Base-by-base conservation (phyloP, 2,797 vertebrate species). In the Anguilla marmorata region DNA sequence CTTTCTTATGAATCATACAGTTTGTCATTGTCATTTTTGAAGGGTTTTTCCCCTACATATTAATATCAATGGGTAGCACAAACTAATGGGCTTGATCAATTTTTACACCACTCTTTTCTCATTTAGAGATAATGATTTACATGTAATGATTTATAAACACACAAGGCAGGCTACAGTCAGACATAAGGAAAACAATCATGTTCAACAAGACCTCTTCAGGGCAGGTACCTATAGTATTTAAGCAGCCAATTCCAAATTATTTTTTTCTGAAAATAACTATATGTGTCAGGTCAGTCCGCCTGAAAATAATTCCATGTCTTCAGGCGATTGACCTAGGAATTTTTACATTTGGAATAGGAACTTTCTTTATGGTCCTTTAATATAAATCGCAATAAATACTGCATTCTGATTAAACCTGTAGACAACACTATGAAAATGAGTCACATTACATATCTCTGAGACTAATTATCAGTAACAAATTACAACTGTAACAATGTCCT, bases 391-490 rank as follows among this genome's bases (percentile, higher is more conserved):
- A 48, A 82, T 48, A 50, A 48, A 82, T 50, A 82, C 9, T n/a
- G 21, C 21, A 50, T 82, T 82, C 45, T 82, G 9, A 50, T 50
- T 76, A 82, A 82, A 82, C 21, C 33, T n/a, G 24, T 19, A 48
- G 41, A 45, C 41, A n/a, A 48, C 11, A 50, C 79, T 12, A 50
- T 30, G 27, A 76, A 37, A 76, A 37, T 45, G 12, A 37, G 74
- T 41, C 3, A 19, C 14, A 41, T 41, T 37, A 33, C 41, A 7
- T 76, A 76, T 14, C 79, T 82, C 21, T 14, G 27, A 82, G 30
- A 7, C 33, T 16, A 58, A 37, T 85, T 63, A 85, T 85, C n/a
- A 85, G 37, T 37, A 85, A 85, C 24, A 54, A 37, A 85, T 19
- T 16, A 45, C 33, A 86, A 19, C 30, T 60, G 84, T 19, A 63